Conservation (phyloP, 2,797 vertebrate genomes). For the Erethizon dorsatum region DNA sequence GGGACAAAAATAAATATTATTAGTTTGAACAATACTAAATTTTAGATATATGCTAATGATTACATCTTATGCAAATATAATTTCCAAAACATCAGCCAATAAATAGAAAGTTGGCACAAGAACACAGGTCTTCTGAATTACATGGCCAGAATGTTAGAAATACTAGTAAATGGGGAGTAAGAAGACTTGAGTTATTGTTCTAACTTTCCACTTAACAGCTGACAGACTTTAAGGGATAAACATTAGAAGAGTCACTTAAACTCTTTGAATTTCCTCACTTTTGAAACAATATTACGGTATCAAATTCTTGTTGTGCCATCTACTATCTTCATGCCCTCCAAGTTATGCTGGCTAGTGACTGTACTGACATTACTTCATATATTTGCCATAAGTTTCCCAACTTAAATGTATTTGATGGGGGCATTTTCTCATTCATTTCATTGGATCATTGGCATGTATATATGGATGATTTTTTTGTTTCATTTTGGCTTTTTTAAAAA, state of each 20-base stretch:
- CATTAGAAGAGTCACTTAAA: background rate
- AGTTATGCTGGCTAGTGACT: background rate
- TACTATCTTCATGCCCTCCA: background rate
- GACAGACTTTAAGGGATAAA: background rate
- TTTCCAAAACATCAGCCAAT: constrained; percentile 37
- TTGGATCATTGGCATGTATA: background rate
- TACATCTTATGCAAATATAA: background rate
- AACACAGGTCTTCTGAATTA: background rate
- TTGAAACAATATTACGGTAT: background rate
- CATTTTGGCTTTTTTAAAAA: background rate
- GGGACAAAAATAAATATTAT: constrained; percentile 62
- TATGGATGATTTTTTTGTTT: background rate
- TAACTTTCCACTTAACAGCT: background rate
- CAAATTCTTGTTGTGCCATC: background rate
- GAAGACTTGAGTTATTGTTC: background rate
- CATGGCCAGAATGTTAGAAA: background rate
- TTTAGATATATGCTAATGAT: constrained; percentile 45
- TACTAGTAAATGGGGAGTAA: background rate
- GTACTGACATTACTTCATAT: background rate
- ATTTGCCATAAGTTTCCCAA: background rate
- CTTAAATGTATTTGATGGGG: background rate
- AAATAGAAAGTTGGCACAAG: background rate
- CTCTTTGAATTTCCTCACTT: background rate
- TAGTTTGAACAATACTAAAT: constrained; percentile 24
- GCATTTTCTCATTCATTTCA: background rate